These are phyloP conservation scores for Urechis unicinctus DNA, from an alignment of 2,888 invertebrate species.

Conservation along the genomic window DNA sequence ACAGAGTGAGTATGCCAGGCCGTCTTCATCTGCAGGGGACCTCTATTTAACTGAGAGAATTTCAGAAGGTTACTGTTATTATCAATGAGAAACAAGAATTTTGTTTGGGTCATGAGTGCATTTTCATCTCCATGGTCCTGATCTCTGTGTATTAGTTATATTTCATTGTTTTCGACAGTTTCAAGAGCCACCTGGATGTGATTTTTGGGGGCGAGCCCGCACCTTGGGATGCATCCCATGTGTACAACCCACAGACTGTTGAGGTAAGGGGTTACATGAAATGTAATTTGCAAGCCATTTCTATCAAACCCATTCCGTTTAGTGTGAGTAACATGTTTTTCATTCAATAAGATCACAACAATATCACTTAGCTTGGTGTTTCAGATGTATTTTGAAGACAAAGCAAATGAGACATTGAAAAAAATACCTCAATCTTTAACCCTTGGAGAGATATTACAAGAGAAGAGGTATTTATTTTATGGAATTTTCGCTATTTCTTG, in stretches of 20 bases:
- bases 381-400: constrained; percentile 41
- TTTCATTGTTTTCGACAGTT: constrained; percentile 6
- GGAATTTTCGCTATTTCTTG: not conserved
- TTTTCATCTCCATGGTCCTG: too few species aligned
- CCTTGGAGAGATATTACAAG: constrained; percentile 27
- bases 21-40: not conserved
- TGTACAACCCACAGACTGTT: constrained; percentile 12
- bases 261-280: constrained; percentile 6
- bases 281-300: not conserved
- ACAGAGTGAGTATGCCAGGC: constrained; percentile 5
- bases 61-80: not conserved
- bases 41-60: not conserved
- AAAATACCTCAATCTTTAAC: constrained; percentile 25
- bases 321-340: too few species aligned
- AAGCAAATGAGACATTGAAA: constrained; percentile 30
- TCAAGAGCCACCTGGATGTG: constrained; percentile 16
- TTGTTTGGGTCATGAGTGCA: too few species aligned
- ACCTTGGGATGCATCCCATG: constrained; percentile 16
- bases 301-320: not conserved
- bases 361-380: too few species aligned
- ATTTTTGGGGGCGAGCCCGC: constrained; percentile 16
- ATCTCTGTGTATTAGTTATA: too few species aligned
- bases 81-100: not conserved
- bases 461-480: constrained; percentile 30
- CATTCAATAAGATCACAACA: too few species aligned